phyloP scores from a whole-genome alignment of 2,797 vertebrate species.

The Pseudocheirus occidentalis region DNA sequence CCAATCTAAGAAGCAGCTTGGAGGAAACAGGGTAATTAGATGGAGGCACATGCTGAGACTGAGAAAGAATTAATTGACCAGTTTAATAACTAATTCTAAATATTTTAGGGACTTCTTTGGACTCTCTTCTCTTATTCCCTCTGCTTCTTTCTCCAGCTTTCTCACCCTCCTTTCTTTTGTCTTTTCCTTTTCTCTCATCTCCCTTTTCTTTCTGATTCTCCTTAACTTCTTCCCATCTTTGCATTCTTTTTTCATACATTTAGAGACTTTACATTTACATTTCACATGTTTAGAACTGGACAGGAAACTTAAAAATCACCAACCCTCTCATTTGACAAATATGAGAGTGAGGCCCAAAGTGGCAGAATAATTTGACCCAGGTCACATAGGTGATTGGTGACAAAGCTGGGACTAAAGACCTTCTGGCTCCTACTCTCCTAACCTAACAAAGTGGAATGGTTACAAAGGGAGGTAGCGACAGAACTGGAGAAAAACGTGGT shows the following conservation, averaged over 20 bases:
- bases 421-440: too few species aligned
- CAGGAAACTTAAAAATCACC: background rate
- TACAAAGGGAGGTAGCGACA: too few species aligned
- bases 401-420: too few species aligned
- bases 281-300: background rate
- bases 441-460: too few species aligned
- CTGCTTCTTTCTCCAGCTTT: background rate
- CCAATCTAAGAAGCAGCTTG: conserved; percentile 78
- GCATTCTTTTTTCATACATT: background rate
- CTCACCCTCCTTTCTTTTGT: background rate
- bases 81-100: conserved; percentile 46
- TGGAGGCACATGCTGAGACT: conserved; percentile 58
- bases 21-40: conserved; percentile 81
- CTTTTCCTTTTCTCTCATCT: background rate
- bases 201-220: background rate
- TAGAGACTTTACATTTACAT: background rate
- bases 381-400: background rate
- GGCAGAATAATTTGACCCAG: background rate
- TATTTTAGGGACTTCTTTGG: conserved; percentile 28
- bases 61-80: conserved; percentile 57
- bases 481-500: too few species aligned
- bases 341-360: background rate
- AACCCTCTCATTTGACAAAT: background rate
- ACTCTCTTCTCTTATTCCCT: too few species aligned
- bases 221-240: background rate